Evolutionary conservation across 2,888 invertebrate genomes (phyloP).

Genomic region (Drosophila greeni): DNA sequence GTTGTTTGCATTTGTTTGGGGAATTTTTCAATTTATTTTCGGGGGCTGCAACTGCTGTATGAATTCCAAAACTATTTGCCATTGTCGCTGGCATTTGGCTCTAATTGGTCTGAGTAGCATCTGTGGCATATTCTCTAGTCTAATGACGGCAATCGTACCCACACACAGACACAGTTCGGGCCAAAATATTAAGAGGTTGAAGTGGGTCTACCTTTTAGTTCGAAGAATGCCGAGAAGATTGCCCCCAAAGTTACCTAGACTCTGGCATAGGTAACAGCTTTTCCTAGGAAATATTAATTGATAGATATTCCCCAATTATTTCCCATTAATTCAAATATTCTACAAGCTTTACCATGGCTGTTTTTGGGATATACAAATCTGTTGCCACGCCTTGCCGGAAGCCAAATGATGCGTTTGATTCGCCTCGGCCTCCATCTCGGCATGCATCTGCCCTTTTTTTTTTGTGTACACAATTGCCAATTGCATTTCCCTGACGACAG

Average conservation of each 20-base stretch:
- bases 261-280: no score
- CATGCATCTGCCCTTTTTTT: conserved; percentile 24
- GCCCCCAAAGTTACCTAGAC: no score
- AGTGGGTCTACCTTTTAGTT: no score
- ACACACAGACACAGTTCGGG: not conserved
- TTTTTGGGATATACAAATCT: not conserved
- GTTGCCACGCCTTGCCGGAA: conserved; percentile 63
- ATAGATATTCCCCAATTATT: not conserved
- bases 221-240: no score
- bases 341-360: not conserved
- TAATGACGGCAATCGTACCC: conserved; percentile 44
- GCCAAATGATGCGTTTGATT: conserved; percentile 70
- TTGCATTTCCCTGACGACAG: conserved; percentile 50
- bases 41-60: conserved; percentile 14
- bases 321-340: not conserved
- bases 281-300: not conserved
- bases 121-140: conserved; percentile 57
- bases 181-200: no score
- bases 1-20: conserved; percentile 38
- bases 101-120: conserved; percentile 46
- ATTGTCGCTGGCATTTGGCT: conserved; percentile 34
- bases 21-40: conserved; percentile 23
- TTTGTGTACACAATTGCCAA: conserved; percentile 40
- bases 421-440: conserved; percentile 47
- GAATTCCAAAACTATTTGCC: conserved; percentile 37